Evolutionary conservation across 2,888 invertebrate genomes (phyloP), one percentile per base, ranked within the genome.

Genomic region (Hyposoter didymator): DNA sequence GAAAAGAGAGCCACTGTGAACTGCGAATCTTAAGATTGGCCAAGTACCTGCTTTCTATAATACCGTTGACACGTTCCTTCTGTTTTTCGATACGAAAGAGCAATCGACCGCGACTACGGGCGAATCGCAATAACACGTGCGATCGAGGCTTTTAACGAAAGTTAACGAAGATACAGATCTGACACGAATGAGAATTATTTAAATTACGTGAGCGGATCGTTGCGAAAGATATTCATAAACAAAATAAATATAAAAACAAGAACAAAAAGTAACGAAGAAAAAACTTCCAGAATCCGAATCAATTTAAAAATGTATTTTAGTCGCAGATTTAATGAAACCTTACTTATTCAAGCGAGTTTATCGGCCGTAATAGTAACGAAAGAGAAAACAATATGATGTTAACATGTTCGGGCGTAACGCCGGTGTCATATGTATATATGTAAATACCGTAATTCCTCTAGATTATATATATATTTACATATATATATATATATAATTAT

Each of bases 361-460:
- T 80, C 75, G 78, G 78, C 69, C 84, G 67, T 84, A 83, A 78
- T 67, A 47, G 59, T 80, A 62, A 82, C 73, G 70, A 80, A 45
- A 69, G 79, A 69, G 59, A 76, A 17, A 66, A 55, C 35, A 59
- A 72, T 82, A 88, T 89, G 88, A 89, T 90, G 90, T 90, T 88
- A 88, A 91, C 88, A 89, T 89, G 87, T 88, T 90, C 90, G 89
- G 90, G 89, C 87, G 88, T 79, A 52, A 89, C 82, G 90, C 91
- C 90, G 91, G 91, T 92, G 91, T 92, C 92, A 90, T 90, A 89
- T 94, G 93, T 94, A 94, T 67, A 94, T 94, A 93, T 94, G 93
- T 93, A 94, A 92, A 94, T 94, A 94, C 85, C 89, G 87, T 92
- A 92, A 92, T 91, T 92, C 90, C 90, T 91, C 90, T 93, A 93